Evolutionary conservation across 2,797 vertebrate species (phyloP).

Genomic region (Gambelia wislizenii): DNA sequence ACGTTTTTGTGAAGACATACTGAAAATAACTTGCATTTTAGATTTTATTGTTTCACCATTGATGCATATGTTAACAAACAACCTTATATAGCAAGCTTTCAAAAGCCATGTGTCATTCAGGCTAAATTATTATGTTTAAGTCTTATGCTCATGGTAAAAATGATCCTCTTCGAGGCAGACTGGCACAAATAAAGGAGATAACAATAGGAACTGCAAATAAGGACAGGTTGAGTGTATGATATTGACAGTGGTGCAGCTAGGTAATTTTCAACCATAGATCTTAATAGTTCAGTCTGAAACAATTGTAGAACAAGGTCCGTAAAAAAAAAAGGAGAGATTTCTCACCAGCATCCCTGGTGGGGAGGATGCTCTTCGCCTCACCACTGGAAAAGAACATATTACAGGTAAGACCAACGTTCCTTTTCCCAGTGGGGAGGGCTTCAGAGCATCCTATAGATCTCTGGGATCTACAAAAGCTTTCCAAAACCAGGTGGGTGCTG

Average conservation of each 20-base stretch:
- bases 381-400: no score
- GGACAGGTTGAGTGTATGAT: neutral
- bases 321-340: no score
- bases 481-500: no score
- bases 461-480: no score
- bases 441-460: no score
- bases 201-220: slow-evolving; percentile 29
- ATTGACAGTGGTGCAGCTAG: slow-evolving; percentile 37
- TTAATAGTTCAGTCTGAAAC: no score
- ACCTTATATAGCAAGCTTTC: slow-evolving; percentile 9
- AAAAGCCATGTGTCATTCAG: slow-evolving; percentile 18
- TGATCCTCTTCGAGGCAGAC: slow-evolving; percentile 37
- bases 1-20: slow-evolving; percentile 18
- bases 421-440: no score
- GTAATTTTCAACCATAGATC: no score
- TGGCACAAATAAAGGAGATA: slow-evolving; percentile 28
- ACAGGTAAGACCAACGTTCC: no score
- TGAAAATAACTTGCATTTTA: slow-evolving; percentile 42
- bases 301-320: no score
- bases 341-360: no score
- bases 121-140: neutral
- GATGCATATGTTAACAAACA: neutral
- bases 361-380: no score
- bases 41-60: slow-evolving; percentile 17
- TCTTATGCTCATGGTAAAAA: slow-evolving; percentile 28